phyloP scores from a whole-genome alignment of 2,797 vertebrate species.

The Spizella passerina region DNA sequence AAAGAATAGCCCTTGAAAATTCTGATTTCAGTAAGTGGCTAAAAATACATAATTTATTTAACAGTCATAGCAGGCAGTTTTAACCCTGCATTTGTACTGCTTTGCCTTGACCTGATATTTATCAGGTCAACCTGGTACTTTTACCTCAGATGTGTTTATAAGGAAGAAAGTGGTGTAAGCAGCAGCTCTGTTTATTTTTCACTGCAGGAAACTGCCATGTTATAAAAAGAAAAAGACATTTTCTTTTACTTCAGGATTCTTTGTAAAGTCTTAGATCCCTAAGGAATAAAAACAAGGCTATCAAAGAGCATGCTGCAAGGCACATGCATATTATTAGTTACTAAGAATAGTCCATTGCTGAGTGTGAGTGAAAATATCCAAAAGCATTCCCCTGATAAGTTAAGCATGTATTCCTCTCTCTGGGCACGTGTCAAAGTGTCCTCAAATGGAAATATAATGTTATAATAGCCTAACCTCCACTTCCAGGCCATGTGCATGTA shows the following conservation, averaged over 20 bases:
- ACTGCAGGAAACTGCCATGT: neutral
- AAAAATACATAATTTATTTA: neutral
- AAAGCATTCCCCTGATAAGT: neutral
- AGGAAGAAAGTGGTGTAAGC: neutral
- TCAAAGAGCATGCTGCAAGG: slow-evolving; percentile 4
- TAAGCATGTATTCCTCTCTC: neutral
- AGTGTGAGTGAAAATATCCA: slow-evolving; percentile 24
- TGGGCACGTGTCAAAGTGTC: neutral
- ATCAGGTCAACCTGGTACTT: neutral
- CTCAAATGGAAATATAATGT: neutral
- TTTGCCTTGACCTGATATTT: neutral
- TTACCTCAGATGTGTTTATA: neutral
- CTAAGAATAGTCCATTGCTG: slow-evolving; percentile 14
- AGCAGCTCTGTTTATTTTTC: neutral
- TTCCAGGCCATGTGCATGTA: neutral
- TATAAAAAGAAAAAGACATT: neutral
- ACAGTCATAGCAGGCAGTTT: neutral
- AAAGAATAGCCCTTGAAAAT: neutral
- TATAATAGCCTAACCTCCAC: neutral
- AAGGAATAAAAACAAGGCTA: neutral
- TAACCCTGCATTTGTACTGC: neutral
- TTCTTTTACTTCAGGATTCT: neutral
- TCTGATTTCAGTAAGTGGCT: neutral
- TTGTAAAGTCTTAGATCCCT: neutral
- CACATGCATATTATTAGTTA: neutral